Evolutionary conservation across 2,113 vertebrate genomes (phyloP).

Genomic region (Tringa solitaria): DNA sequence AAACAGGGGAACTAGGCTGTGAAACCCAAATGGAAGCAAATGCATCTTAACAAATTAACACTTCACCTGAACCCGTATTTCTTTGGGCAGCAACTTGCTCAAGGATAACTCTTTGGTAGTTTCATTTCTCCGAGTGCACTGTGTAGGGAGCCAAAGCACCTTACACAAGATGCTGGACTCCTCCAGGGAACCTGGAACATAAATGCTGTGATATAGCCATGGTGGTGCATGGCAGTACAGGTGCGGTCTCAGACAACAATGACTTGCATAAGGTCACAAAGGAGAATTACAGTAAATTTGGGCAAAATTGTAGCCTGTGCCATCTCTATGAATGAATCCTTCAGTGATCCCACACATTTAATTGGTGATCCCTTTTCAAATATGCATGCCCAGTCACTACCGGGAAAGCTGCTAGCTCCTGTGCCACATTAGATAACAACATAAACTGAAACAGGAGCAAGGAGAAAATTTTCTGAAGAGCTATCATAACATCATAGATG

Average conservation of each 20-base stretch:
- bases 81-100: neutral
- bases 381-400: fast-evolving
- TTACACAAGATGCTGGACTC: neutral
- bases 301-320: neutral
- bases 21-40: neutral
- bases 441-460: neutral
- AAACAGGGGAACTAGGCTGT: neutral
- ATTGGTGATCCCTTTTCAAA: neutral
- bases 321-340: neutral
- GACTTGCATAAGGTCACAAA: neutral
- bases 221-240: fast-evolving
- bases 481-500: neutral
- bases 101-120: neutral
- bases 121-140: neutral
- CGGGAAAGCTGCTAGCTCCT: neutral
- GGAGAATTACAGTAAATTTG: neutral
- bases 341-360: neutral
- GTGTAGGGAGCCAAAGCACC: neutral
- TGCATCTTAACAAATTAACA: neutral
- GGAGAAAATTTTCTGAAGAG: neutral
- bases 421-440: neutral
- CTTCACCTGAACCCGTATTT: neutral
- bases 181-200: neutral
- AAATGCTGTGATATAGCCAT: neutral
- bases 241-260: neutral